Percentiles rank a stretch among this genome's conserved stretches.
phyloP scores from a whole-genome alignment of 2,113 vertebrate genomes.

The Crotalus viridis region DNA sequence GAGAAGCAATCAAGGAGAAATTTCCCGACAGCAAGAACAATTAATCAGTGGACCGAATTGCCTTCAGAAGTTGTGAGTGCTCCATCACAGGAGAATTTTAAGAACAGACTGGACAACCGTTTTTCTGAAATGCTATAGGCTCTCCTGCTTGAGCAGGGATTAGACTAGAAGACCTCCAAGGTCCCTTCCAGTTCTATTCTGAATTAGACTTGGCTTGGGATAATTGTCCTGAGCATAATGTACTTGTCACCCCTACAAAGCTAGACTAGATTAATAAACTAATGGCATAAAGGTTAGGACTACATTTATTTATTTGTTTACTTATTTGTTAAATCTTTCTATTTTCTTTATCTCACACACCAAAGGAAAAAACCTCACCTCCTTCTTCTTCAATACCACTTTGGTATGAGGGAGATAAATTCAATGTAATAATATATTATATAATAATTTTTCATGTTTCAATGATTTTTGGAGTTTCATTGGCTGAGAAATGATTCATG shows the following conservation, averaged over 20 bases:
- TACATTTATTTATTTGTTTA: background rate
- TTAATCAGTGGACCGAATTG: too few relatives aligned
- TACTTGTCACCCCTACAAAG: background rate
- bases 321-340: background rate
- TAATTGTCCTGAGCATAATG: background rate
- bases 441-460: conserved; percentile 25
- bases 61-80: too few relatives aligned
- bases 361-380: conserved; percentile 20
- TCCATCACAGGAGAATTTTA: too few relatives aligned
- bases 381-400: conserved; percentile 32
- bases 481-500: conserved; percentile 41
- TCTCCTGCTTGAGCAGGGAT: too few relatives aligned
- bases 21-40: too few relatives aligned
- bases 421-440: conserved; percentile 1
- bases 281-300: background rate
- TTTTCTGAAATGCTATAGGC: too few relatives aligned
- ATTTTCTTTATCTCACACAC: conserved; percentile 3
- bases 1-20: too few relatives aligned
- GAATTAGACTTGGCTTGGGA: too few relatives aligned
- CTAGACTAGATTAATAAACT: background rate
- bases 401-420: conserved; percentile 3
- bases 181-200: too few relatives aligned
- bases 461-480: conserved; percentile 44
- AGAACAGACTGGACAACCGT: too few relatives aligned
- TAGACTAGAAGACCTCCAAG: too few relatives aligned